Evolutionary conservation across 1,140 invertebrate species (phyloP), one percentile per base, ranked within the genome.

Genomic region (Argopecten irradians): DNA sequence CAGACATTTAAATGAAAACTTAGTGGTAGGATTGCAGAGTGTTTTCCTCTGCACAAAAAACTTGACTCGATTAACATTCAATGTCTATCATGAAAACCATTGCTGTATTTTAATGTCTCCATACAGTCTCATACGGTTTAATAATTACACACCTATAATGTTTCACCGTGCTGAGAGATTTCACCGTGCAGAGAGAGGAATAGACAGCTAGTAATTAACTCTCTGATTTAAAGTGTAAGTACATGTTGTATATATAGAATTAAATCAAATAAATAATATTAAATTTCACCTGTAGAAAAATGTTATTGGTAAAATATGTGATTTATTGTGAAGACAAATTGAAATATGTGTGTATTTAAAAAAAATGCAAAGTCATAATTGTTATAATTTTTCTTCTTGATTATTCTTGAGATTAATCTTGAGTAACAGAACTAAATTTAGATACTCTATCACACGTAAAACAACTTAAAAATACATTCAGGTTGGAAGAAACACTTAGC

Each of bases 171-270:
- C 43, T 71, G 55, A n/a, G 55, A n/a, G n/a, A n/a, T 71, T 71
- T 71, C 55, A 71, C 55, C n/a, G 28, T 71, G 22, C 43, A 28
- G 55, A n/a, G 55, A 71, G n/a, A 71, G 55, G 55, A 71, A 11
- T 28, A n/a, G 55, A 71, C 55, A 71, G 55, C 55, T 71, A 71
- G n/a, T 71, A 71, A 71, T 71, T 71, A 71, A n/a, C n/a, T 28
- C 13, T 0, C 14, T 71, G 55, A 71, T 71, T 71, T 71, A 71
- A 28, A 28, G 55, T 16, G 8, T 71, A 71, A 71, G n/a, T 71
- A 71, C 55, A 71, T 28, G 22, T 11, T 28, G 5, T 28, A 71
- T 22, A 71, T 28, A 71, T 28, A 22, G 22, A 71, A 71, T 71
- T 71, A n/a, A n/a, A 28, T n/a, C 55, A 28, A 71, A 71, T 71